Percentiles rank a stretch among this genome's conserved stretches.
phyloP scores from a whole-genome alignment of 2,113 vertebrate species.

The Paracanthobrama guichenoti region DNA sequence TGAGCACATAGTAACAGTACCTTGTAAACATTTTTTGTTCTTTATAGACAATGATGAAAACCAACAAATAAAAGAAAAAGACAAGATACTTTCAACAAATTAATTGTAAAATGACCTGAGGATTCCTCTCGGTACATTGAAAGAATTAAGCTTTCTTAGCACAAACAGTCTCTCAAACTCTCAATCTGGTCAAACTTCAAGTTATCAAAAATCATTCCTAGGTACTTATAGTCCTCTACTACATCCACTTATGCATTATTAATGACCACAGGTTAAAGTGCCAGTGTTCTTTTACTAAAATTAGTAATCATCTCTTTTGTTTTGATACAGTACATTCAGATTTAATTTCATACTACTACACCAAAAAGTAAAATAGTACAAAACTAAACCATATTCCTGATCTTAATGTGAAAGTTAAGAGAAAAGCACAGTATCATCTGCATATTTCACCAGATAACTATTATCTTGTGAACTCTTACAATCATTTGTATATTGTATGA shows the following conservation, averaged over 20 bases:
- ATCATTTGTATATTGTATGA: background rate
- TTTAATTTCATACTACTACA: background rate
- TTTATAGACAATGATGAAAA: background rate
- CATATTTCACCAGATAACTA: background rate
- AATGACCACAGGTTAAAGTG: too few relatives aligned
- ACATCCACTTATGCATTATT: too few relatives aligned
- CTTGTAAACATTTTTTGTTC: too few relatives aligned
- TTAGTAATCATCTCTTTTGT: background rate
- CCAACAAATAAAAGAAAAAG: background rate
- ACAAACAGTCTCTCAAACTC: background rate
- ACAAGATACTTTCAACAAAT: background rate
- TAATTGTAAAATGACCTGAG: background rate
- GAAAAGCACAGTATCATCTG: background rate
- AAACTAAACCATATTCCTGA: background rate
- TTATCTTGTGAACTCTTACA: background rate
- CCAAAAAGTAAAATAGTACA: background rate
- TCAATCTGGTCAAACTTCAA: background rate
- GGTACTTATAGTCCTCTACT: background rate
- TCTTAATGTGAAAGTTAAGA: too few relatives aligned
- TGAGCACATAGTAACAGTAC: background rate
- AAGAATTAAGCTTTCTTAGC: background rate
- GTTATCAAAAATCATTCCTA: background rate
- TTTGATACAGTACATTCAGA: background rate
- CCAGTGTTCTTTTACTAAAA: too few relatives aligned
- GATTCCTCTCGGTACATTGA: background rate